Evolutionary conservation across 2,888 invertebrate genomes (phyloP).

Genomic region (Clitarchus hookeri): DNA sequence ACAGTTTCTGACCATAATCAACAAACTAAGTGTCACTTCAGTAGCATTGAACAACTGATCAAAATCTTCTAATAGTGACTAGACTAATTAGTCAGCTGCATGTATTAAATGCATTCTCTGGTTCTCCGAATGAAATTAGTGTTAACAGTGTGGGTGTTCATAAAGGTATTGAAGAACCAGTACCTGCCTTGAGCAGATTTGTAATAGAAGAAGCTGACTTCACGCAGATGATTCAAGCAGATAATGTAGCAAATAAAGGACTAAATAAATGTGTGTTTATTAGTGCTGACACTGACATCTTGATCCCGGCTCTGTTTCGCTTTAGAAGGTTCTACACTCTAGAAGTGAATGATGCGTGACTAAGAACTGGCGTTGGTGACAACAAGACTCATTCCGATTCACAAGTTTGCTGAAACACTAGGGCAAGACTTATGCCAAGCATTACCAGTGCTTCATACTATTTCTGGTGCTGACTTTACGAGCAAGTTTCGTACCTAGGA

Average conservation of each 20-base stretch:
- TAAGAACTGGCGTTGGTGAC: neutral
- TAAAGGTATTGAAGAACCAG: neutral
- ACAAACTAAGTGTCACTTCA: neutral
- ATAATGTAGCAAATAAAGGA: neutral
- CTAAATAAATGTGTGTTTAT: neutral
- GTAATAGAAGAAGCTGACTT: neutral
- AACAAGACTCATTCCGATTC: neutral
- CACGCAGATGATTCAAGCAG: neutral
- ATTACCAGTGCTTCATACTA: too few species aligned
- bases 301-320: neutral
- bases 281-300: neutral
- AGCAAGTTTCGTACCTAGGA: neutral
- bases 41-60: neutral
- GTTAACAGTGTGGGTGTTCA: neutral
- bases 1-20: neutral
- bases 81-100: neutral
- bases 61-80: neutral
- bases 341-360: too few species aligned
- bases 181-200: neutral
- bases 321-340: neutral
- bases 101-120: neutral
- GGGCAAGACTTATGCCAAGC: too few species aligned
- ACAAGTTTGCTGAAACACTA: too few species aligned
- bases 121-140: neutral
- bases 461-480: neutral